Evolutionary conservation across 2,113 vertebrate genomes (phyloP).

Genomic region (Notechis scutatus): DNA sequence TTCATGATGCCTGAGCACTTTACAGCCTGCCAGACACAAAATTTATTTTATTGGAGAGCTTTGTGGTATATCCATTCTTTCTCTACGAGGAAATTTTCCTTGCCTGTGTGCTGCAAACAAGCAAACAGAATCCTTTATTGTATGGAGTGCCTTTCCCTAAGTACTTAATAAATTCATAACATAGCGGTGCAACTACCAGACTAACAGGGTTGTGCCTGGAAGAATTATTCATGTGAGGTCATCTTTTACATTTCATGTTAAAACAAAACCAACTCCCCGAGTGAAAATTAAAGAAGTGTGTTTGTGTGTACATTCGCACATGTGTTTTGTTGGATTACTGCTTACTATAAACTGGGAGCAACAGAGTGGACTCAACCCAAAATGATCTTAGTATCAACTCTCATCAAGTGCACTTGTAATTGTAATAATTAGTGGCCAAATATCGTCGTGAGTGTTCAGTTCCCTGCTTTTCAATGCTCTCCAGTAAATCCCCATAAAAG

Average conservation of each 20-base stretch:
- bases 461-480: not conserved
- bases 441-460: not conserved
- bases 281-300: not conserved
- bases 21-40: constrained; percentile 24
- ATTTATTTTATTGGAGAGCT: constrained; percentile 20
- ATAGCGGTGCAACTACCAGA: not conserved
- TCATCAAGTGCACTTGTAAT: not conserved
- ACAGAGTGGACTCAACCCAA: not conserved
- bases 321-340: not conserved
- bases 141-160: not conserved
- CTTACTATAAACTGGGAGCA: not conserved
- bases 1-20: constrained; percentile 14
- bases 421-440: not conserved
- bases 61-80: constrained; percentile 11
- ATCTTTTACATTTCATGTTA: not conserved
- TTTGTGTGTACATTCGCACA: not conserved
- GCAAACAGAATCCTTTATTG: constrained; percentile 9
- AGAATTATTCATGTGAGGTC: not conserved
- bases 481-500: not conserved
- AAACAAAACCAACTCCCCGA: not conserved
- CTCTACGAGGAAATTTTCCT: not conserved
- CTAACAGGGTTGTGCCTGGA: not conserved
- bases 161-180: constrained; percentile 17
- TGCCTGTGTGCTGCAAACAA: not conserved
- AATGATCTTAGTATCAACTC: not conserved